Base-by-base conservation (phyloP, 2,888 invertebrate genomes). In the Nyleta sp. region DNA sequence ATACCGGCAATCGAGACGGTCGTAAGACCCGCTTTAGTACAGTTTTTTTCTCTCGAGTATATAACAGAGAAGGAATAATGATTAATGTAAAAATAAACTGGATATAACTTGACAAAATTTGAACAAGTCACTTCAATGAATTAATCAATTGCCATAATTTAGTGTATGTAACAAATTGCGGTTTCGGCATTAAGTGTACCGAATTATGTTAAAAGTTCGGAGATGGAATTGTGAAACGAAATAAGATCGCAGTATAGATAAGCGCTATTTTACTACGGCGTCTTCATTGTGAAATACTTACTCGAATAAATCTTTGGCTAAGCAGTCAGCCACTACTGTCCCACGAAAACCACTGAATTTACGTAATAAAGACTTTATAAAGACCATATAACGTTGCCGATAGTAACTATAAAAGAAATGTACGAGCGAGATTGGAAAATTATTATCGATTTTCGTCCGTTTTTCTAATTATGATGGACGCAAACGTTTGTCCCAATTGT, bases 1-100 rank as follows among this genome's bases (percentile, higher is more conserved):
- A 57, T 42, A 28, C 11, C 28, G n/a, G 42, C 28, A 42, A 57
- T 57, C 28, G 38, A 55, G 53, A 55, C 53, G 53, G 53, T 55
- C 53, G 38, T 55, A 55, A 55, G 53, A 55, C 35, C 13, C 13
- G 53, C 22, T 55, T 55, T 55, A 55, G 38, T 38, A 15, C 17
- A 24, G 24, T 35, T 35, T 38, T 35, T 38, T 20, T 55, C 22
- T 38, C 15, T 15, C n/a, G 8, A 18, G 28, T 38, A 17, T 55
- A 38, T 22, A 13, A 2, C 1, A 8, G 15, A 22, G 15, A 38
- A 55, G 53, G 20, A 55, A 22, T 35, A 53, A n/a, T 35, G 20
- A 35, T 35, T 53, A 53, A 35, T 53, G 35, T 13, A 35, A 20
- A 53, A 53, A 20, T 22, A 53, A 35, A 53, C 17, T 46, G n/a